These are phyloP conservation scores for Sandelia bainsii DNA, from an alignment of 2,797 vertebrate genomes.

Conservation along the genomic window DNA sequence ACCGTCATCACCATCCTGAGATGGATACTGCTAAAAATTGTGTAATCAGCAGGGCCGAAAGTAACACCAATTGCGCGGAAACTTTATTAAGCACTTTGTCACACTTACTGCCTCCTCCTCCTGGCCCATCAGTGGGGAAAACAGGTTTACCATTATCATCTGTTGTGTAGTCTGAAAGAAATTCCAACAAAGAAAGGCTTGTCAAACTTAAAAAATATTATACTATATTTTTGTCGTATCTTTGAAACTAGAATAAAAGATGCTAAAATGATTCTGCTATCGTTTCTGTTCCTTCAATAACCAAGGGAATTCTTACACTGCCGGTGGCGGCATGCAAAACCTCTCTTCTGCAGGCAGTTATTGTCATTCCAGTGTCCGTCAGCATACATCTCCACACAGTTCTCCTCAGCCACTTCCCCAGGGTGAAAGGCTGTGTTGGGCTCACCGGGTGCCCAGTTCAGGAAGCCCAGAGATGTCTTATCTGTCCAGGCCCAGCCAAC, in stretches of 20 bases:
- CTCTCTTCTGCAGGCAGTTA: conserved; percentile 83
- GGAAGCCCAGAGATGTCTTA: conserved; percentile 69
- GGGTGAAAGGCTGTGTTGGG: conserved; percentile 79
- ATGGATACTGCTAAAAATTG: no score
- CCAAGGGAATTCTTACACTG: conserved; percentile 72
- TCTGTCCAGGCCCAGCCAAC: conserved; percentile 87
- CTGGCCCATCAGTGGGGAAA: conserved; percentile 67
- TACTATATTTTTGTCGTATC: no score
- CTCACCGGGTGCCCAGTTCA: conserved; percentile 84
- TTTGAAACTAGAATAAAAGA: neutral
- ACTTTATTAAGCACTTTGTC: neutral
- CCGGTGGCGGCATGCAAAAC: conserved; percentile 80
- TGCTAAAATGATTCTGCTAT: neutral
- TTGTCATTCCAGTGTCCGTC: conserved; percentile 87
- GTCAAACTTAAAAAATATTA: neutral
- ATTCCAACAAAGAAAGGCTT: conserved; percentile 2
- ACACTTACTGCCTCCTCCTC: conserved; percentile 41
- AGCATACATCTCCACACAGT: conserved; percentile 85
- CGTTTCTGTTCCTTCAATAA: neutral
- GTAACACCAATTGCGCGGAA: neutral
- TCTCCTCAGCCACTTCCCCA: conserved; percentile 73
- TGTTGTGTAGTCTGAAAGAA: conserved; percentile 72
- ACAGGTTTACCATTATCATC: conserved; percentile 67
- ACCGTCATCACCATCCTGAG: no score
- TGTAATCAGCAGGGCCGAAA: no score